These are phyloP conservation scores for Zygogramma bicolorata DNA, from an alignment of 2,888 invertebrate genomes.

Conservation along the genomic window DNA sequence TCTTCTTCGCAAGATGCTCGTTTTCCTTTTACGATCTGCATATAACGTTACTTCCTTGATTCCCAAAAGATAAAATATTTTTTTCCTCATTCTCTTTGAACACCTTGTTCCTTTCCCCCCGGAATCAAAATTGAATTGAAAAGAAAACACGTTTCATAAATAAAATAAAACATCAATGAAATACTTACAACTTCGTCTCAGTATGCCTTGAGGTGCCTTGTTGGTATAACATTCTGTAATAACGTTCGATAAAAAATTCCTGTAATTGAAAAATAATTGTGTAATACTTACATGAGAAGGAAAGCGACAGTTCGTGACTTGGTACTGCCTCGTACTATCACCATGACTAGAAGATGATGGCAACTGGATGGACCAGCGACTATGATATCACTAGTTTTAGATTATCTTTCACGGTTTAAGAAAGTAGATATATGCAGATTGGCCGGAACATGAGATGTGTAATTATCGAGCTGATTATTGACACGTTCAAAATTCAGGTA, in stretches of 20 bases:
- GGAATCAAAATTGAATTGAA: too few relatives aligned
- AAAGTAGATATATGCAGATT: not conserved
- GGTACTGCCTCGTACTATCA: not conserved
- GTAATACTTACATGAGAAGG: not conserved
- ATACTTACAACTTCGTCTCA: not conserved
- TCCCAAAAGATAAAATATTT: too few relatives aligned
- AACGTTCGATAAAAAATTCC: not conserved
- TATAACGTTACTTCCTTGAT: too few relatives aligned
- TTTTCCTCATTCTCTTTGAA: too few relatives aligned
- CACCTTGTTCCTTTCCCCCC: too few relatives aligned
- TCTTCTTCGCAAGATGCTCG: too few relatives aligned
- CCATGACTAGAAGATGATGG: not conserved
- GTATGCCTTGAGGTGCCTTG: not conserved
- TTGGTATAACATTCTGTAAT: not conserved
- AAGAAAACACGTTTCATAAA: not conserved
- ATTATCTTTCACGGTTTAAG: not conserved
- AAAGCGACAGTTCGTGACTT: not conserved
- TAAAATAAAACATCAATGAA: not conserved
- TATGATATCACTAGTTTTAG: not conserved
- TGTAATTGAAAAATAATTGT: not conserved
- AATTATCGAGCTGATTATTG: not conserved
- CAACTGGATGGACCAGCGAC: not conserved
- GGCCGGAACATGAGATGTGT: constrained; percentile 2
- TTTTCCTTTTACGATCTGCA: too few relatives aligned
- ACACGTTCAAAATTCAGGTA: not conserved